Evolutionary conservation across 2,888 invertebrate species (phyloP).

Genomic region (Xanthia togata): DNA sequence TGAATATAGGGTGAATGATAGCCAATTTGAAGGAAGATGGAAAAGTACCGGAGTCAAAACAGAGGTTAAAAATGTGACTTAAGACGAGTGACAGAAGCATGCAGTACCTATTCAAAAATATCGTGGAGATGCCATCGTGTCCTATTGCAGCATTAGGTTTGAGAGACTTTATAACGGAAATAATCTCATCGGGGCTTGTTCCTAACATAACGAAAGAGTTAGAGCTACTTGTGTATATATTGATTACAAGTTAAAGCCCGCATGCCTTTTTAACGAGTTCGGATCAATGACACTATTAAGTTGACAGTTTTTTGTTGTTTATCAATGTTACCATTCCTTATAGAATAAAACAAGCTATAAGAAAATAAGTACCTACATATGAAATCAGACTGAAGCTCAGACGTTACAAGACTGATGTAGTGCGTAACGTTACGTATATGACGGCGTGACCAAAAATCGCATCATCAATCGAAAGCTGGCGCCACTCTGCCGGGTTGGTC

Average conservation of each 20-base stretch:
- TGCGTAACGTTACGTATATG: conserved; percentile 16
- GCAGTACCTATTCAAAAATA: too few relatives aligned
- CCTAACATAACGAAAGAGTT: too few relatives aligned
- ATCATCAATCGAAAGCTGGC: conserved; percentile 42
- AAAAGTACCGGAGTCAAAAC: too few relatives aligned
- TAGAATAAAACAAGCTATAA: neutral
- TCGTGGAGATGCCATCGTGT: too few relatives aligned
- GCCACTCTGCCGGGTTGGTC: conserved; percentile 38
- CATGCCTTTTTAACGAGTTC: conserved; percentile 58
- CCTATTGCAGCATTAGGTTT: too few relatives aligned
- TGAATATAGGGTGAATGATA: too few relatives aligned
- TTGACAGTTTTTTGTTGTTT: conserved; percentile 9
- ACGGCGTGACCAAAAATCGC: conserved; percentile 28
- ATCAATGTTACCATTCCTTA: conserved; percentile 1
- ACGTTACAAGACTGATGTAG: neutral
- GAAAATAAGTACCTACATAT: neutral
- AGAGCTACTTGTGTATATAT: too few relatives aligned
- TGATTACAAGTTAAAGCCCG: conserved; percentile 67
- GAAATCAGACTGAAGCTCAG: neutral
- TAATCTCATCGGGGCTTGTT: too few relatives aligned
- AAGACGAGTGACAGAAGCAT: too few relatives aligned
- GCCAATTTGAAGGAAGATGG: too few relatives aligned
- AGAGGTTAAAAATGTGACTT: too few relatives aligned
- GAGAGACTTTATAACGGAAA: too few relatives aligned
- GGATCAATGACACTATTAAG: conserved; percentile 58